These are phyloP conservation scores for Drosophila robusta DNA, from an alignment of 2,888 invertebrate species.

Conservation along the genomic window DNA sequence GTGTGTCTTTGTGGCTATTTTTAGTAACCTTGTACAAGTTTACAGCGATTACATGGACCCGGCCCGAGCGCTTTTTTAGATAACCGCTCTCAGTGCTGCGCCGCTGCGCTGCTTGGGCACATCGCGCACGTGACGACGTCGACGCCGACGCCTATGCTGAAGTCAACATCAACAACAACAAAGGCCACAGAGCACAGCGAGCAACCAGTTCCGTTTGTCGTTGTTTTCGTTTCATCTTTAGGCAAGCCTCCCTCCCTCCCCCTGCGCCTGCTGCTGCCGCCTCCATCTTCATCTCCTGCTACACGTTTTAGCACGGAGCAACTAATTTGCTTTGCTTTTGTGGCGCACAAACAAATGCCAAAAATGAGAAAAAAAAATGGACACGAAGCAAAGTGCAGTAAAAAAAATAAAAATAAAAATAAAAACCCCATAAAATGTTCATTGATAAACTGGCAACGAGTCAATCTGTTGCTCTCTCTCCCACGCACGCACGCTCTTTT, in stretches of 20 bases:
- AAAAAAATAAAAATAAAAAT: conserved; percentile 1
- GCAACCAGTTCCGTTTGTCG: conserved; percentile 50
- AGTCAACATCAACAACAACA: conserved; percentile 20
- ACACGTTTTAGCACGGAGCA: conserved; percentile 56
- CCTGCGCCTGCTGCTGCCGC: neutral
- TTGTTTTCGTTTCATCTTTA: conserved; percentile 13
- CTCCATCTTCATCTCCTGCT: conserved; percentile 12
- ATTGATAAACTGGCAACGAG: conserved; percentile 58
- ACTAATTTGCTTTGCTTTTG: conserved; percentile 66
- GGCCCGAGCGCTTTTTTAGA: conserved; percentile 57
- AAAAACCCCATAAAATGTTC: conserved; percentile 33
- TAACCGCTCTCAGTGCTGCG: conserved; percentile 43
- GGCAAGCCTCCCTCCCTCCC: neutral
- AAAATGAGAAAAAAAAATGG: conserved; percentile 9
- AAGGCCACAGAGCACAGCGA: conserved; percentile 31
- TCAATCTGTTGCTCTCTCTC: conserved; percentile 35
- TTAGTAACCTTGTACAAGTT: conserved; percentile 67
- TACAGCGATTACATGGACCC: conserved; percentile 67
- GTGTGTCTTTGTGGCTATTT: conserved; percentile 47
- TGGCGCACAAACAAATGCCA: conserved; percentile 30
- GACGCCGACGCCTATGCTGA: conserved; percentile 11
- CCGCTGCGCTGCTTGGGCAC: conserved; percentile 16
- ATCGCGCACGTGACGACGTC: conserved; percentile 59
- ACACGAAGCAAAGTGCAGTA: conserved; percentile 56
- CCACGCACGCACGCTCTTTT: conserved; percentile 19